phyloP scores from a whole-genome alignment of 1,140 invertebrate genomes.

The Pentalonia nigronervosa region DNA sequence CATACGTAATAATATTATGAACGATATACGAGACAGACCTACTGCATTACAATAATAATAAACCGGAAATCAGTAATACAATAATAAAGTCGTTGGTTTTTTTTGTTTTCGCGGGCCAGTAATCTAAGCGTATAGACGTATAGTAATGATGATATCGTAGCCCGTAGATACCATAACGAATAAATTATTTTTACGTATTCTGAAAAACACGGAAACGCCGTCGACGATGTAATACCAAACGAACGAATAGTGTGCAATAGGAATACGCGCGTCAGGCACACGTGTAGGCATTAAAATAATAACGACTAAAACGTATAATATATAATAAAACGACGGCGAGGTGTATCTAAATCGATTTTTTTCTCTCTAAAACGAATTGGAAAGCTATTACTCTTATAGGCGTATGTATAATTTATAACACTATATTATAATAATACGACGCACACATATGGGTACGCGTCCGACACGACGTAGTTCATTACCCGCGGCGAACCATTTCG shows the following conservation, averaged over 20 bases:
- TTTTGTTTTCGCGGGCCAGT: not conserved
- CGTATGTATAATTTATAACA: not conserved
- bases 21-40: too few relatives aligned
- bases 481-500: not conserved
- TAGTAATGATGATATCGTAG: not conserved
- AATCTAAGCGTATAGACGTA: not conserved
- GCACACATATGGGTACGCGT: not conserved
- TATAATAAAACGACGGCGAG: not conserved
- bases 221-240: not conserved
- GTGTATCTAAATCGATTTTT: constrained; percentile 9
- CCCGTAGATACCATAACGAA: not conserved
- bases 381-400: not conserved
- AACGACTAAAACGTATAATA: not conserved
- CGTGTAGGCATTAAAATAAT: not conserved
- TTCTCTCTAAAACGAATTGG: not conserved
- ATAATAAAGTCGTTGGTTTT: not conserved
- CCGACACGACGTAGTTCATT: not conserved
- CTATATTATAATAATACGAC: not conserved
- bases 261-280: too few relatives aligned
- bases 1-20: too few relatives aligned
- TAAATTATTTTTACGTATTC: not conserved
- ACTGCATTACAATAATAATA: not conserved
- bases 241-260: not conserved
- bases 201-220: not conserved
- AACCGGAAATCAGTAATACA: not conserved